Conservation (phyloP, 2,113 vertebrate species). For the Leucopsar rothschildi region DNA sequence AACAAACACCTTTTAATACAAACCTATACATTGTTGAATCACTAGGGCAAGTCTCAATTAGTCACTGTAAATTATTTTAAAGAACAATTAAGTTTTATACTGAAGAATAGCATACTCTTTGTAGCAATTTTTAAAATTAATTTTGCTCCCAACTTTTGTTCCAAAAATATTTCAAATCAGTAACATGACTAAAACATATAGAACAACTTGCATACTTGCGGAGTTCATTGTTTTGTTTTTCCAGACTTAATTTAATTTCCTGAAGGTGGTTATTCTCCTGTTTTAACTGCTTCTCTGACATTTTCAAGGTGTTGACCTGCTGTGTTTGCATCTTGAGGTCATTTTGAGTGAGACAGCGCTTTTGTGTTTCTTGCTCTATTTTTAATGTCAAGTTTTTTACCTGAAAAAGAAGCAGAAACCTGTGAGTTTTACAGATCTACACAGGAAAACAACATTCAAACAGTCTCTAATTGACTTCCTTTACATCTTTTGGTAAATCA, state of each 20-base stretch:
- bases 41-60: neutral
- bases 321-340: constrained; percentile 96
- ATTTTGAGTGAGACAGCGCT: constrained; percentile 92
- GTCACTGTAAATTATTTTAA: neutral
- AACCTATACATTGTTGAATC: neutral
- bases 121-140: neutral
- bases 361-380: constrained; percentile 97
- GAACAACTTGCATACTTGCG: constrained; percentile 82
- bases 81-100: neutral
- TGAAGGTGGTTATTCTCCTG: constrained; percentile 95
- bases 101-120: neutral
- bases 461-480: neutral
- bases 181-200: neutral
- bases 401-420: constrained; percentile 68
- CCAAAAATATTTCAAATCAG: neutral
- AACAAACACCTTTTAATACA: neutral
- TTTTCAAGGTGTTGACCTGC: constrained; percentile 87
- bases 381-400: constrained; percentile 93
- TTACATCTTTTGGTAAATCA: neutral
- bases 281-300: constrained; percentile 95
- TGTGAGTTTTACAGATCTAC: neutral
- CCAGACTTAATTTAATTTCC: constrained; percentile 91
- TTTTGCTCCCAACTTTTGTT: neutral
- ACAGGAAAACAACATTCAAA: neutral
- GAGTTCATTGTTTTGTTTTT: constrained; percentile 95